Conservation (phyloP, 2,888 invertebrate genomes). For the Polia nebulosa region DNA sequence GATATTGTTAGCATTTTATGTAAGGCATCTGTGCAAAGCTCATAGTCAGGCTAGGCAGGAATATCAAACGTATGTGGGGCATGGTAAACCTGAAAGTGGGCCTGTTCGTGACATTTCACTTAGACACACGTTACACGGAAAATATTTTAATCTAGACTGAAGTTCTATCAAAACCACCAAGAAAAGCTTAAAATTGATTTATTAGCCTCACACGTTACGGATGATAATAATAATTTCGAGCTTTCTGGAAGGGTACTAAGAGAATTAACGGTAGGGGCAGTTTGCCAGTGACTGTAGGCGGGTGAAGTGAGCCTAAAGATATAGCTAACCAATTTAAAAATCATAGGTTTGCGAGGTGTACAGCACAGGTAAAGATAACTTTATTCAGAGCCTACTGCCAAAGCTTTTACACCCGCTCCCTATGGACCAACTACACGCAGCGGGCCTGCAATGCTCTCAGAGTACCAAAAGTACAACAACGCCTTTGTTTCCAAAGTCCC, state of each 20-base stretch:
- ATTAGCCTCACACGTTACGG: background rate
- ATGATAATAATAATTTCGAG: background rate
- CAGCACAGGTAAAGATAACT: too few species aligned
- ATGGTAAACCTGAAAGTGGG: conserved; percentile 9
- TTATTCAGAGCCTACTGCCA: too few species aligned
- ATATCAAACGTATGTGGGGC: background rate
- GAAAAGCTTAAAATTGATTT: too few species aligned
- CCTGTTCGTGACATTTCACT: background rate
- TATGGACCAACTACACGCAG: too few species aligned
- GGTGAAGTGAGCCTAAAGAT: conserved; percentile 1
- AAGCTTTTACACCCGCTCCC: too few species aligned
- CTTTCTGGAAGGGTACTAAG: conserved; percentile 12
- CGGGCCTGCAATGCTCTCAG: too few species aligned
- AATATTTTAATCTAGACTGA: background rate
- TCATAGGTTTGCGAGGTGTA: too few species aligned
- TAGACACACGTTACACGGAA: conserved; percentile 3
- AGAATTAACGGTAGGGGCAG: background rate
- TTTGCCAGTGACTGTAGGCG: too few species aligned
- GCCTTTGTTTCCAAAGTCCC: too few species aligned
- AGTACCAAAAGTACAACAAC: too few species aligned
- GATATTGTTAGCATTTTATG: conserved; percentile 13
- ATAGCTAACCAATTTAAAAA: conserved; percentile 12
- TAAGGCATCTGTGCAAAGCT: conserved; percentile 10
- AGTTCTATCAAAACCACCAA: too few species aligned
- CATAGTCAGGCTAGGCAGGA: conserved; percentile 1